Evolutionary conservation across 2,113 vertebrate genomes (phyloP).

Genomic region (Ranitomeya variabilis): DNA sequence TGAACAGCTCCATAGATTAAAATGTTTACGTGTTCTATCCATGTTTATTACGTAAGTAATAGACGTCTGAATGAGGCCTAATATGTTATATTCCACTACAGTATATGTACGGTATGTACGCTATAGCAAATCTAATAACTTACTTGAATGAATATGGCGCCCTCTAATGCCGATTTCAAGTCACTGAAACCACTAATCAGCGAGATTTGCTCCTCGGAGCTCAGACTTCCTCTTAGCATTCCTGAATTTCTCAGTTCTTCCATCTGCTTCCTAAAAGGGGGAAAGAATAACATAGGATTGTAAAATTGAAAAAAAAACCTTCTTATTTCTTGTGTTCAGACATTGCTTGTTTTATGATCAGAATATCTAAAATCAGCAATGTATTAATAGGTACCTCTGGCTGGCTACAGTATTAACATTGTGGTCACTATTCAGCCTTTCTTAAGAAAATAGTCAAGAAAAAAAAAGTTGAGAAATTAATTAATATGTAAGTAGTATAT

Average conservation of each 20-base stretch:
- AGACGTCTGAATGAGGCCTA: too few species aligned
- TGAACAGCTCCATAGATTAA: too few species aligned
- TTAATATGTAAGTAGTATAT: too few species aligned
- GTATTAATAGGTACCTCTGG: not conserved
- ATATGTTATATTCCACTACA: too few species aligned
- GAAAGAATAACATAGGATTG: not conserved
- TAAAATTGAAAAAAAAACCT: not conserved
- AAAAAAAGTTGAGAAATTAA: too few species aligned
- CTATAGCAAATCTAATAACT: conserved; percentile 42
- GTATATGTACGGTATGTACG: not conserved
- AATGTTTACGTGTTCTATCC: too few species aligned
- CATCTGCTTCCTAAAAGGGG: conserved; percentile 79
- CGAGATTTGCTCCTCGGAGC: conserved; percentile 74
- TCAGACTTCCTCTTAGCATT: conserved; percentile 82
- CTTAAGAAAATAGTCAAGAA: too few species aligned
- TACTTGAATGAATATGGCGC: conserved; percentile 91
- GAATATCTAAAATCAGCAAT: not conserved
- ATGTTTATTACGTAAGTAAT: too few species aligned
- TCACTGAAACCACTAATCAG: conserved; percentile 79
- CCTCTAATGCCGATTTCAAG: conserved; percentile 81
- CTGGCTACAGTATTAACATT: too few species aligned
- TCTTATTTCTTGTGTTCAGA: not conserved
- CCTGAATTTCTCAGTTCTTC: conserved; percentile 75
- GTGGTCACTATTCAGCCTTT: too few species aligned
- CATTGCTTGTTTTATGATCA: too few species aligned